A percentile compares a stretch with the other conserved stretches of the same genome.
Evolutionary conservation across 2,888 invertebrate species (phyloP).

Genomic region (Dynastes maya): DNA sequence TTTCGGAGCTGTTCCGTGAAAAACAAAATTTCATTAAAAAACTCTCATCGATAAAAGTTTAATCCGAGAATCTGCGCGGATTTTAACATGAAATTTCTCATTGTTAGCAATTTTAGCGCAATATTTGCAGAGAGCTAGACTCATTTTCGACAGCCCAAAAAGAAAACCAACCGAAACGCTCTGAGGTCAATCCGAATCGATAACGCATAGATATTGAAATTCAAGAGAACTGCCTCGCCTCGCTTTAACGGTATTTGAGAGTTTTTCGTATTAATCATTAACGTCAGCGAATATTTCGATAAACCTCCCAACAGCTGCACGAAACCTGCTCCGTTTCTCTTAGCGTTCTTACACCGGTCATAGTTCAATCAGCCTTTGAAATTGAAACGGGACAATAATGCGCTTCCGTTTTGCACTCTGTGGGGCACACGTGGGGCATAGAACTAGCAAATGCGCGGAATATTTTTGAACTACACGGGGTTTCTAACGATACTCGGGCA

Average conservation of each 20-base stretch:
- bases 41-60: too few species aligned
- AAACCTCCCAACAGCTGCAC: neutral
- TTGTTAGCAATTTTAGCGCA: too few species aligned
- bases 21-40: too few species aligned
- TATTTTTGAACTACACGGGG: conserved; percentile 3
- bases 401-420: neutral
- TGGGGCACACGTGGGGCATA: neutral
- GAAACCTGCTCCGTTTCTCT: neutral
- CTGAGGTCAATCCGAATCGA: conserved; percentile 17
- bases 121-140: too few species aligned
- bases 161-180: too few species aligned
- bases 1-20: too few species aligned
- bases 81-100: too few species aligned
- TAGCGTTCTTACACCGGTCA: neutral
- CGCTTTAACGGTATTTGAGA: conserved; percentile 9
- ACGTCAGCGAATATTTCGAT: conserved; percentile 15
- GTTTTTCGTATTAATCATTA: conserved; percentile 23
- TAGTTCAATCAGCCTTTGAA: conserved; percentile 1
- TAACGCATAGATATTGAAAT: conserved; percentile 19
- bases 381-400: neutral
- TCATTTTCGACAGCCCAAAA: too few species aligned
- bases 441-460: neutral
- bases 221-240: neutral
- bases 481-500: neutral
- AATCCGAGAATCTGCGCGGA: too few species aligned